Evolutionary conservation across 2,888 invertebrate species (phyloP), one percentile per base, ranked within the genome.

Genomic region (Germaria angustata): DNA sequence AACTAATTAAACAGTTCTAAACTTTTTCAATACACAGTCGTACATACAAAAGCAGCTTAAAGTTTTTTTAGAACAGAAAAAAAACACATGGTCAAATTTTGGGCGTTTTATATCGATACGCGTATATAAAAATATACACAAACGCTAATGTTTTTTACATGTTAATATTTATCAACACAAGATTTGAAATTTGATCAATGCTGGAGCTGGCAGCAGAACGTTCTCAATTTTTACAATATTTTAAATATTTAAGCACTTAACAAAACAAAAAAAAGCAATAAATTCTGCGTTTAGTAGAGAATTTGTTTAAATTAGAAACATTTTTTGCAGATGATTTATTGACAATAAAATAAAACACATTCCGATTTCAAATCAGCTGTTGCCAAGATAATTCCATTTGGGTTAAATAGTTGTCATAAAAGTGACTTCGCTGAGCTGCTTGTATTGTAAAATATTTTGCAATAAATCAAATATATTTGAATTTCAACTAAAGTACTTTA

Each of bases 281-380:
- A 53, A 39, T 51, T 53, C 8, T 28, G 13, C 22, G 28, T 55
- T 51, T 11, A 24, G 22, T 17, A 20, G n/a, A 51, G 34, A 51
- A 36, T 15, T 51, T 36, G 51, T 41, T 57, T 44, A 57, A 44
- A 57, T 22, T 44, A n/a, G 22, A 57, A 44, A 32, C 7, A 15
- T n/a, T 44, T 28, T 13, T 4, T 24, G 15, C 9, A 28, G 8
- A 57, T 57, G 55, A 68, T 55, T 55, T 41, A 68, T 39, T 34
- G 49, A 6, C 22, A 32, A 57, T 34, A 69, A 44, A 57, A 55
- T 4, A 22, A 69, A 69, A 44, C 7, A 28, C 22, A 36, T 51
- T 34, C 9, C 8, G n/a, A n/a, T n/a, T n/a, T n/a, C n/a, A n/a
- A n/a, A 66, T 68, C n/a, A 55, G 28, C 68, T 41, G 68, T 68